phyloP scores from a whole-genome alignment of 2,888 invertebrate genomes.

The Brachypterus glaber region DNA sequence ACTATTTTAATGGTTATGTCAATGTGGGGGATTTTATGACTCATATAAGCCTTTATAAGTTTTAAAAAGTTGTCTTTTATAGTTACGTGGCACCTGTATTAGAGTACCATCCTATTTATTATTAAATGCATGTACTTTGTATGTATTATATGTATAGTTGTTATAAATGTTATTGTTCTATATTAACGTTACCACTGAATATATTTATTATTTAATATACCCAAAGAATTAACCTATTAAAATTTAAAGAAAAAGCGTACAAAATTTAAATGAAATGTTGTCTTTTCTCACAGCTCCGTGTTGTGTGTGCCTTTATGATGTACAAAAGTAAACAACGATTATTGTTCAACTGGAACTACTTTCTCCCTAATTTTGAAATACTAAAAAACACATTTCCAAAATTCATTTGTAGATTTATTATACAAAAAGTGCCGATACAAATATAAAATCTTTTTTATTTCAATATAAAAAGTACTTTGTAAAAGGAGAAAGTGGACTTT shows the following conservation, averaged over 20 bases:
- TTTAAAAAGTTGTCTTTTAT: no score
- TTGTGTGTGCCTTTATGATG: slow-evolving; percentile 35
- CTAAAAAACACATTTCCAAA: no score
- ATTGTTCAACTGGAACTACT: slow-evolving; percentile 1
- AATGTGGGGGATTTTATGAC: no score
- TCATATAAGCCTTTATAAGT: no score
- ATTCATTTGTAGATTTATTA: no score
- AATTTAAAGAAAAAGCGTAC: slow-evolving; percentile 27
- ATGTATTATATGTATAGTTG: slow-evolving; percentile 25
- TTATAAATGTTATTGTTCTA: slow-evolving; percentile 33
- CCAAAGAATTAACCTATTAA: slow-evolving; percentile 30
- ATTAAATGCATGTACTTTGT: slow-evolving; percentile 20
- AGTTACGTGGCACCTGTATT: not conserved
- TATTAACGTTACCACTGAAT: slow-evolving; percentile 32
- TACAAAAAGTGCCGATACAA: no score
- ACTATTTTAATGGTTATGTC: no score
- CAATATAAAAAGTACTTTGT: no score
- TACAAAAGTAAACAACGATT: slow-evolving; percentile 30
- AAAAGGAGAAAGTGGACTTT: no score
- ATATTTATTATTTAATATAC: slow-evolving; percentile 29
- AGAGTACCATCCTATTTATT: slow-evolving; percentile 12
- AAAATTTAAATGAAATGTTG: slow-evolving; percentile 26
- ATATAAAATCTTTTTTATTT: no score
- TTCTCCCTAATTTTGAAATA: slow-evolving; percentile 9
- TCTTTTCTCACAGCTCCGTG: slow-evolving; percentile 27